Conservation (phyloP, 2,113 vertebrate species). For the Coptodon bakossiorum region DNA sequence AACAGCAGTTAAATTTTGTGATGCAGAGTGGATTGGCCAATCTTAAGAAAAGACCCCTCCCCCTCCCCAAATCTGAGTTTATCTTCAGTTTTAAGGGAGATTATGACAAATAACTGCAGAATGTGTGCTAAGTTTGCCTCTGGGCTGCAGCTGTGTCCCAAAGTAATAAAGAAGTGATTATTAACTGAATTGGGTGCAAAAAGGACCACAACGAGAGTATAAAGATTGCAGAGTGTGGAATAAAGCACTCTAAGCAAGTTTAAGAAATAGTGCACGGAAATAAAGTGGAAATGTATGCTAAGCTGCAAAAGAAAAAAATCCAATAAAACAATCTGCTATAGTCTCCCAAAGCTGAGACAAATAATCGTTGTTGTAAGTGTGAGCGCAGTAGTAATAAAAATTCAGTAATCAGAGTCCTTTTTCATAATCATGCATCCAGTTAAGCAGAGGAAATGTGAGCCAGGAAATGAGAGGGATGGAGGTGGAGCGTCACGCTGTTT, state of each 20-base stretch:
- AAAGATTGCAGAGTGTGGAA: background rate
- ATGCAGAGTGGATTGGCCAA: background rate
- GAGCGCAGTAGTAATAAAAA: background rate
- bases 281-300: background rate
- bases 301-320: background rate
- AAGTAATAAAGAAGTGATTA: conserved; percentile 32
- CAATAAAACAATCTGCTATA: conserved; percentile 14
- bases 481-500: background rate
- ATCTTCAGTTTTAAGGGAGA: background rate
- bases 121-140: background rate
- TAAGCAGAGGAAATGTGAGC: background rate
- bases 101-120: background rate
- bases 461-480: background rate
- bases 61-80: background rate
- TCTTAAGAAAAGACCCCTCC: background rate
- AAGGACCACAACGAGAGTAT: background rate
- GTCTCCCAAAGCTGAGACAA: background rate
- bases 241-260: background rate
- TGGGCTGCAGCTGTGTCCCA: background rate
- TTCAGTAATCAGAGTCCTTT: background rate
- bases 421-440: background rate
- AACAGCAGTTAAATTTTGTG: background rate
- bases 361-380: background rate
- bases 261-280: background rate
- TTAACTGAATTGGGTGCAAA: background rate